Evolutionary conservation across 2,113 vertebrate genomes (phyloP).

Genomic region (Pyrgilauda ruficollis): DNA sequence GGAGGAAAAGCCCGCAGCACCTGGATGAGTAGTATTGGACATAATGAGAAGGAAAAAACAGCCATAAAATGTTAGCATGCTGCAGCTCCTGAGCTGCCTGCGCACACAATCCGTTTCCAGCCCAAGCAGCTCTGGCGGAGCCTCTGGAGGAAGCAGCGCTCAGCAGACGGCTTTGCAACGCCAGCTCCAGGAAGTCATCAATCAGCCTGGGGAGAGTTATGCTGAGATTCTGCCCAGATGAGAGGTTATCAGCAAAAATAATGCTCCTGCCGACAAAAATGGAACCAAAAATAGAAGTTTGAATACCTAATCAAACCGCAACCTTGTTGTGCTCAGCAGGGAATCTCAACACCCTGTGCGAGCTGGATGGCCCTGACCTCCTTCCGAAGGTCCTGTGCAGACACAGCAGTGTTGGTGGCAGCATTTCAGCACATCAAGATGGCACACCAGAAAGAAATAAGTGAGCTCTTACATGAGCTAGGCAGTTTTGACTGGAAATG

Average conservation of each 20-base stretch:
- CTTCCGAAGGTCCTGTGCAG: neutral
- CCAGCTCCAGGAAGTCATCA: conserved; percentile 74
- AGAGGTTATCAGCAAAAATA: conserved; percentile 34
- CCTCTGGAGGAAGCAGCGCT: conserved; percentile 50
- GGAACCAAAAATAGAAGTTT: neutral
- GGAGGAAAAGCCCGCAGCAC: neutral
- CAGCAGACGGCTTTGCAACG: conserved; percentile 61
- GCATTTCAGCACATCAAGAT: neutral
- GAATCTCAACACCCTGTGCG: neutral
- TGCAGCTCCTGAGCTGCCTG: conserved; percentile 46
- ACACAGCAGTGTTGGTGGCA: neutral
- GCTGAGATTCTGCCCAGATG: conserved; percentile 63
- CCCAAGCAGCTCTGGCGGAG: neutral
- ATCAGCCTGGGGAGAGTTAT: conserved; percentile 60
- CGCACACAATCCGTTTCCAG: neutral
- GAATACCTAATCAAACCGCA: neutral
- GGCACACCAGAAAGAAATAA: neutral
- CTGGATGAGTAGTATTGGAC: conserved; percentile 12
- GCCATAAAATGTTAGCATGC: neutral
- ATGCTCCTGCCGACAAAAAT: neutral
- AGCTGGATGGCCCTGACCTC: neutral
- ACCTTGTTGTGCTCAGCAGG: neutral
- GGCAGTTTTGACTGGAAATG: neutral
- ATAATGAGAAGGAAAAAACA: conserved; percentile 22
- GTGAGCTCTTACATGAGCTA: neutral